Conservation (phyloP, 2,888 invertebrate species). For the Agonum fuliginosum region DNA sequence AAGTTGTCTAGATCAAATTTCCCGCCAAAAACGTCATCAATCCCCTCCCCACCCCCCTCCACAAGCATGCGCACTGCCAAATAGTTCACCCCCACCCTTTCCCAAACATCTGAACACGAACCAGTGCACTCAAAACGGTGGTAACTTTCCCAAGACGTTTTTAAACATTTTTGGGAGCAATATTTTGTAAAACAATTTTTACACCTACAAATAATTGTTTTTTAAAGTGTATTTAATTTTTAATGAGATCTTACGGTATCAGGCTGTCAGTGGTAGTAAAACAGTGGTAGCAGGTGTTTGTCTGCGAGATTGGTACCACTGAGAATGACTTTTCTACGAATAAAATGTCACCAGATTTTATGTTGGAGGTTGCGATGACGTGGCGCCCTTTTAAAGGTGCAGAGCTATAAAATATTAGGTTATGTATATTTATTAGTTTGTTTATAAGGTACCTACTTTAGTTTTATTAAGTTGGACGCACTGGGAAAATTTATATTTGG, state of each 20-base stretch:
- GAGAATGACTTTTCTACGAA: conserved; percentile 89
- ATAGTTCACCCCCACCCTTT: conserved; percentile 85
- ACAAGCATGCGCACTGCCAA: conserved; percentile 84
- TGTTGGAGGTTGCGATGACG: conserved; percentile 78
- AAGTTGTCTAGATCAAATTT: conserved; percentile 71
- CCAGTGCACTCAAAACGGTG: conserved; percentile 86
- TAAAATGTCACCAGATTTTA: conserved; percentile 82
- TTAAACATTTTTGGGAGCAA: conserved; percentile 80
- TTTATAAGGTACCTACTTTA: too few species aligned
- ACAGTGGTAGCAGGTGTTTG: conserved; percentile 72
- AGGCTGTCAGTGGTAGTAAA: conserved; percentile 84
- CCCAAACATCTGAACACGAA: conserved; percentile 78
- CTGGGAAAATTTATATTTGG: background rate
- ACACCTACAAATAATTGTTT: conserved; percentile 75
- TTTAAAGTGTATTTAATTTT: conserved; percentile 42
- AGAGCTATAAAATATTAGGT: too few species aligned
- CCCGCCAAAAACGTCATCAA: conserved; percentile 71
- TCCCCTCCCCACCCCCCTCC: conserved; percentile 70
- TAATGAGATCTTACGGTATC: background rate
- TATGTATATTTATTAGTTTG: too few species aligned
- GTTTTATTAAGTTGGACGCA: too few species aligned
- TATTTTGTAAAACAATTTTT: conserved; percentile 80
- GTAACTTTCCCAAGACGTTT: conserved; percentile 74
- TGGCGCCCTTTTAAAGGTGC: conserved; percentile 75
- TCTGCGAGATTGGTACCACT: conserved; percentile 79